Evolutionary conservation across 2,797 vertebrate species (phyloP).

Genomic region (Scolopax bukidnonensis): DNA sequence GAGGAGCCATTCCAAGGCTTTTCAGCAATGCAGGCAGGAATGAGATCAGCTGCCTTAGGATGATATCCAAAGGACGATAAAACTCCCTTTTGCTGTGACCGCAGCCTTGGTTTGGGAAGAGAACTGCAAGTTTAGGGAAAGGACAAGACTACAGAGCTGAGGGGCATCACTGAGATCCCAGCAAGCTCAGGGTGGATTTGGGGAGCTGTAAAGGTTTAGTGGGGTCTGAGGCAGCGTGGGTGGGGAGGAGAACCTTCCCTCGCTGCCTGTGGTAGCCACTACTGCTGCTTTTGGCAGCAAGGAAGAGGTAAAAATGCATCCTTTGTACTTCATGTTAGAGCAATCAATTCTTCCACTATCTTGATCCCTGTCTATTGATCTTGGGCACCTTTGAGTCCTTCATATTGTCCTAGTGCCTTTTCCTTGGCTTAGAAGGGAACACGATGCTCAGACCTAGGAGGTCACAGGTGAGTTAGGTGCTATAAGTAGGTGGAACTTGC

Average conservation of each 20-base stretch:
- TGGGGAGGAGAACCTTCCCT: neutral
- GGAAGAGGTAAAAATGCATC: neutral
- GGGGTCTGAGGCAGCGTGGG: neutral
- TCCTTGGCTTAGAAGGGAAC: rapidly evolving
- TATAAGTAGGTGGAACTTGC: neutral
- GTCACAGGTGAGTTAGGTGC: neutral
- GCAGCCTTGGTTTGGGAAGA: neutral
- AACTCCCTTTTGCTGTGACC: neutral
- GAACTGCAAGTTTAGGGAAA: neutral
- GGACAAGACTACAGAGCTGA: neutral
- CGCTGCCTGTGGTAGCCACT: neutral
- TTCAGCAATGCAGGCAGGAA: neutral
- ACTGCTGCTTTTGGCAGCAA: neutral
- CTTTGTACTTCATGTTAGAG: neutral
- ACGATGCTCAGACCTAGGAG: neutral
- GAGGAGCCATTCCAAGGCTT: neutral
- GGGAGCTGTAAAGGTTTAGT: neutral
- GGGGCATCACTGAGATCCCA: neutral
- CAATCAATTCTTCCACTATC: neutral
- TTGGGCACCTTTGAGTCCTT: neutral
- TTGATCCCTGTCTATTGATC: neutral
- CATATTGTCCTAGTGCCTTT: neutral
- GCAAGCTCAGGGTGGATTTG: neutral
- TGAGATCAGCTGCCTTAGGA: constrained; percentile 2
- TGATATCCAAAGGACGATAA: neutral